phyloP scores from a whole-genome alignment of 2,797 vertebrate genomes.

The Amblyopsis hoosieri region DNA sequence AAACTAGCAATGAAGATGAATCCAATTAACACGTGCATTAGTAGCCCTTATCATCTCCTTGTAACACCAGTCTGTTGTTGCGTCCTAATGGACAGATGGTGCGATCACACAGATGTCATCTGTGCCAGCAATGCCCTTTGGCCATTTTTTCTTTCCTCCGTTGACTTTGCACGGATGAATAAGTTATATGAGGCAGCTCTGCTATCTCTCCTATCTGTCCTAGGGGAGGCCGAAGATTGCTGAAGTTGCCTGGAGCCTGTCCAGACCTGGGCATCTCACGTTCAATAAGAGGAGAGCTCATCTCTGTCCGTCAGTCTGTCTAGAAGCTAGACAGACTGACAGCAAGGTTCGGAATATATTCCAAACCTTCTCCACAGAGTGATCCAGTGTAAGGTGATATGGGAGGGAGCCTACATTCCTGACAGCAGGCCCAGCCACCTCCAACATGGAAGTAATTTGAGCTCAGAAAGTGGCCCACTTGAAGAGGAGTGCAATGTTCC shows the following conservation, averaged over 20 bases:
- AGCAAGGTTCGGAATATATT: background rate
- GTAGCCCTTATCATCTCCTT: constrained; percentile 15
- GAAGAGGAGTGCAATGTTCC: constrained; percentile 26
- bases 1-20: background rate
- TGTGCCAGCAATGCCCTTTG: constrained; percentile 54
- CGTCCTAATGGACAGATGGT: constrained; percentile 57
- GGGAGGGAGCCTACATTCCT: constrained; percentile 17
- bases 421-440: constrained; percentile 6
- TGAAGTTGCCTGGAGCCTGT: constrained; percentile 58
- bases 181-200: constrained; percentile 46
- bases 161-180: constrained; percentile 57
- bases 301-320: background rate
- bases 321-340: too few species aligned
- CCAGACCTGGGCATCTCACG: constrained; percentile 44
- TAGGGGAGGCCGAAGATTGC: constrained; percentile 41
- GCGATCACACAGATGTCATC: constrained; percentile 26
- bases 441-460: constrained; percentile 38
- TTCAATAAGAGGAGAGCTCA: constrained; percentile 21
- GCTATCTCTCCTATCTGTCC: constrained; percentile 48
- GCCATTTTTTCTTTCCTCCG: constrained; percentile 21
- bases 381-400: constrained; percentile 1
- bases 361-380: constrained; percentile 8
- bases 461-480: constrained; percentile 17
- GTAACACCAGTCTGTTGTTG: constrained; percentile 14
- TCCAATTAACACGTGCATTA: constrained; percentile 17